phyloP scores from a whole-genome alignment of 2,113 vertebrate genomes.

The Apistogramma diplotaenia region DNA sequence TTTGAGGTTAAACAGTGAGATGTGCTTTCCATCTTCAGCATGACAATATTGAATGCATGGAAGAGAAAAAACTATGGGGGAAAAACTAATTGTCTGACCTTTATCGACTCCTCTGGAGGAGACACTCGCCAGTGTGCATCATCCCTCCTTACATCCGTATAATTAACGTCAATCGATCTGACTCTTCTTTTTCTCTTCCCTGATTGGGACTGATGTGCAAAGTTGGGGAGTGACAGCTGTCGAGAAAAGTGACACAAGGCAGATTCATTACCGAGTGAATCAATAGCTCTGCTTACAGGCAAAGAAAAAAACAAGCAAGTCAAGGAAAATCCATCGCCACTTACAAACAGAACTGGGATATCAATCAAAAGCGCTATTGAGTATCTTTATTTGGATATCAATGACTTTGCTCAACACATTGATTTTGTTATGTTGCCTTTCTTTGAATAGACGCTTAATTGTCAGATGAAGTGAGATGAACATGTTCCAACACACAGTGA shows the following conservation, averaged over 20 bases:
- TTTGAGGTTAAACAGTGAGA: not conserved
- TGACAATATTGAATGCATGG: constrained; percentile 60
- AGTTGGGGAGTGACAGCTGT: constrained; percentile 69
- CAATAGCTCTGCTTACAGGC: constrained; percentile 19
- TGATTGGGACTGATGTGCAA: constrained; percentile 50
- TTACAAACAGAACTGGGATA: constrained; percentile 4
- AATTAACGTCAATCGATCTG: constrained; percentile 76
- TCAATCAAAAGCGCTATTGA: constrained; percentile 54
- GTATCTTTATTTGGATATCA: constrained; percentile 59
- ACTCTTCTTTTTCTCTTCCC: constrained; percentile 64
- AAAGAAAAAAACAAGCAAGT: not conserved
- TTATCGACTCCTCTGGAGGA: constrained; percentile 75
- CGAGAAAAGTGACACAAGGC: constrained; percentile 58
- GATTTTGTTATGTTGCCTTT: constrained; percentile 48
- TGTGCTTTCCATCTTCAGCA: constrained; percentile 35
- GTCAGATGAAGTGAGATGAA: constrained; percentile 8
- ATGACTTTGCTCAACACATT: constrained; percentile 35
- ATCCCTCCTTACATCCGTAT: constrained; percentile 72
- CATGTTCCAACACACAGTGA: not conserved
- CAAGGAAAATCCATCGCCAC: constrained; percentile 32
- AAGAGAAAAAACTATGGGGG: not conserved
- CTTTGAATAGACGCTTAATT: not conserved
- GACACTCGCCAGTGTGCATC: constrained; percentile 60
- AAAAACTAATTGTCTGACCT: constrained; percentile 77
- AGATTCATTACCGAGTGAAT: constrained; percentile 59